Evolutionary conservation across 2,113 vertebrate species (phyloP), one percentile per base, ranked within the genome.

Genomic region (Centropus bengalensis): DNA sequence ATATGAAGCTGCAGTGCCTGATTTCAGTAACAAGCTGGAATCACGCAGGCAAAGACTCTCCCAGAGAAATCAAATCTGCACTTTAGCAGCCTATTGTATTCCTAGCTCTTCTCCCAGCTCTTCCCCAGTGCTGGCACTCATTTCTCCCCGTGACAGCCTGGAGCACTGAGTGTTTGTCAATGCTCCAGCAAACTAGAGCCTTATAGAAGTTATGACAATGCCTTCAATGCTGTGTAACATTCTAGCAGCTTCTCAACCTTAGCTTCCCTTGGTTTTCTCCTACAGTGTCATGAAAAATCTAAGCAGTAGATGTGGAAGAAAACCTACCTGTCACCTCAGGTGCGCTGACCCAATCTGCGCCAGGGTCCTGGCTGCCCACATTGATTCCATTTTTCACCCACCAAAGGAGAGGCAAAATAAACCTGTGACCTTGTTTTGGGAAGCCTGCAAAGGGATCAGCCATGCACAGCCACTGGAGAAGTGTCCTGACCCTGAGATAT

Each of bases 21-120:
- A 63, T 22, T 86, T 80, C 12, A 62, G 23, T 38, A 36, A 14
- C 3, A 5, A 68, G 27, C 18, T 69, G 13, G 19, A 62, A 77
- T 8, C 38, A 40, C 0, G 1, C 33, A 81, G 36, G 21, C 12
- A 22, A 78, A 86, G 52, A 78, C 12, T 3, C 13, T 0, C 1
- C 7, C 7, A 44, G 40, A 88, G 21, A 16, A 26, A 15, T 4
- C 30, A 77, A 66, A 68, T 42, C 20, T 77, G 38, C 26, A 30
- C 38, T 58, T 88, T 38, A 83, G 27, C 30, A 54, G 32, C 6
- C 38, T 70, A 6, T 16, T 47, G 22, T 33, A 62, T 33, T 91
- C 23, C 38, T 44, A 82, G 27, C 7, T 64, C 15, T 60, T 68
- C 49, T 44, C 49, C 14, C 49, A 32, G 38, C 40, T 84, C 67